phyloP scores from a whole-genome alignment of 2,888 invertebrate genomes.

The Pterostichus madidus region DNA sequence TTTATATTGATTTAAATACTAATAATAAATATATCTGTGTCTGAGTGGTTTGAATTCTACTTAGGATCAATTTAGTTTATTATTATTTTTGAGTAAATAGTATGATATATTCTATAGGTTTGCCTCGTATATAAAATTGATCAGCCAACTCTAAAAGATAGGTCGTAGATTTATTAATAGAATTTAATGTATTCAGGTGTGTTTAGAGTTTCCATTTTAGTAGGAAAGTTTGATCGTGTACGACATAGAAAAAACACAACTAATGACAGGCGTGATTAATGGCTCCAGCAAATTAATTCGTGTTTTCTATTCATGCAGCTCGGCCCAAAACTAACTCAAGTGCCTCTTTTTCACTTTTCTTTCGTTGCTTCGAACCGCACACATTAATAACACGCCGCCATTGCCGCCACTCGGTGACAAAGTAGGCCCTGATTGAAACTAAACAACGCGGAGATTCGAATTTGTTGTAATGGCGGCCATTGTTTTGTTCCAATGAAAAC shows the following conservation, averaged over 20 bases:
- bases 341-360: slow-evolving; percentile 34
- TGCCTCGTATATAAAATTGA: too few relatives aligned
- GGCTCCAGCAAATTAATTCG: slow-evolving; percentile 47
- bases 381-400: slow-evolving; percentile 1
- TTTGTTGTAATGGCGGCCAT: neutral
- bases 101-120: too few relatives aligned
- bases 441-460: neutral
- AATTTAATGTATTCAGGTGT: slow-evolving; percentile 41
- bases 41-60: too few relatives aligned
- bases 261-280: slow-evolving; percentile 53
- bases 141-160: too few relatives aligned
- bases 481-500: neutral
- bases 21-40: too few relatives aligned
- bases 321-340: slow-evolving; percentile 47
- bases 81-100: too few relatives aligned
- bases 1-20: too few relatives aligned
- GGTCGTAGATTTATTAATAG: slow-evolving; percentile 8
- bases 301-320: slow-evolving; percentile 47
- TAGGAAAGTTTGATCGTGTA: slow-evolving; percentile 2
- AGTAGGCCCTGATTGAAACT: neutral
- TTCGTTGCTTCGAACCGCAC: neutral
- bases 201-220: slow-evolving; percentile 23
- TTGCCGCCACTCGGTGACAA: neutral
- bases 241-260: slow-evolving; percentile 14
- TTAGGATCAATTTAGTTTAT: too few relatives aligned